Conservation (phyloP, 2,888 invertebrate genomes). For the Drosophila pseudotalamancana region DNA sequence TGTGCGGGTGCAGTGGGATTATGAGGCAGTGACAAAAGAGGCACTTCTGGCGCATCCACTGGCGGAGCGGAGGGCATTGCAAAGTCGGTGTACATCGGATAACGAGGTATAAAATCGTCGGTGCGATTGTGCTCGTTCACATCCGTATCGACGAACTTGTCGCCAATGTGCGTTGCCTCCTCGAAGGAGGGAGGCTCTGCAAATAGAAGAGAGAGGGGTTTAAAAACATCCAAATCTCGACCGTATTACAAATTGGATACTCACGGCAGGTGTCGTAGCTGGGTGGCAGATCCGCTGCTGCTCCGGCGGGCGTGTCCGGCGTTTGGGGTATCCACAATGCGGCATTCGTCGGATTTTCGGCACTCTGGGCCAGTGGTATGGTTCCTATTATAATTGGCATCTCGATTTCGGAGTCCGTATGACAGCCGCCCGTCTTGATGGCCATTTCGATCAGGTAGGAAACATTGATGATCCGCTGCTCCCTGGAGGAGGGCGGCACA, state of each 20-base stretch:
- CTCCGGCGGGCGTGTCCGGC: constrained; percentile 51
- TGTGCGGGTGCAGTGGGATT: constrained; percentile 36
- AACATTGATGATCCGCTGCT: constrained; percentile 48
- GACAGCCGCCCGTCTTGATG: constrained; percentile 47
- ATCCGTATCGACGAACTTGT: constrained; percentile 65
- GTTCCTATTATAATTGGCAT: constrained; percentile 71
- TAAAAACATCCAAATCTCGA: too few species aligned
- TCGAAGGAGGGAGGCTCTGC: constrained; percentile 73
- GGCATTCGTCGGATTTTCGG: constrained; percentile 46
- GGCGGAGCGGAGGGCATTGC: constrained; percentile 56
- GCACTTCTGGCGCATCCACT: neutral
- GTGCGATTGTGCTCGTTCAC: constrained; percentile 60
- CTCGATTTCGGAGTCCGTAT: constrained; percentile 42
- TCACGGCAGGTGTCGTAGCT: constrained; percentile 70
- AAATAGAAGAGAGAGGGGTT: neutral
- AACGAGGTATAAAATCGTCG: constrained; percentile 71
- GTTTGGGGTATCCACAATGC: constrained; percentile 64
- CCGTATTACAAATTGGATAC: neutral
- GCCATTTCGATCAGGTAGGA: constrained; percentile 46
- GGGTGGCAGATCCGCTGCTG: constrained; percentile 62
- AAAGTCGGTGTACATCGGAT: constrained; percentile 77
- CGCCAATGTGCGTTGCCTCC: constrained; percentile 60
- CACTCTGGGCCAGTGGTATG: constrained; percentile 66
- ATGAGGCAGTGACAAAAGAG: constrained; percentile 23
- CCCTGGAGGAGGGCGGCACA: constrained; percentile 61